phyloP scores from a whole-genome alignment of 1,140 invertebrate species.

The Plutomurus gul region DNA sequence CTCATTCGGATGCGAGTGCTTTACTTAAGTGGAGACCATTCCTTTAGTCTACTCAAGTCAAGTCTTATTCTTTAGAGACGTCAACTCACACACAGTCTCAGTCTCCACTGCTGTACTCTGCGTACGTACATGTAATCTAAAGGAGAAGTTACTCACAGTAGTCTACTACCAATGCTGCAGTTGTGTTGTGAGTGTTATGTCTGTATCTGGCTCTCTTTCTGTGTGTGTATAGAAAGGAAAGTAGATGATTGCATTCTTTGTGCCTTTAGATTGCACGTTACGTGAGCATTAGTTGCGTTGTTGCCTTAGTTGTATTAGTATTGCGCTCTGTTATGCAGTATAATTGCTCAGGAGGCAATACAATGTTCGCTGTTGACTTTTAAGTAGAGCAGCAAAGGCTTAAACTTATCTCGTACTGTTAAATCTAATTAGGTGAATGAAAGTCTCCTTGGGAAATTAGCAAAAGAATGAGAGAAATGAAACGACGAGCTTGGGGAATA shows the following conservation, averaged over 20 bases:
- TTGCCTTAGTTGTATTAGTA: too few species aligned
- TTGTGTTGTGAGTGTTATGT: too few species aligned
- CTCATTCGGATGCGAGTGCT: not conserved
- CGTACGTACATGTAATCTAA: not conserved
- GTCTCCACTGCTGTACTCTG: not conserved
- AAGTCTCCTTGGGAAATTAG: slow-evolving; percentile 16
- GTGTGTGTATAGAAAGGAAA: too few species aligned
- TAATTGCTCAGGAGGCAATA: too few species aligned
- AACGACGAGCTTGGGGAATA: not conserved
- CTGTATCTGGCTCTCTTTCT: too few species aligned
- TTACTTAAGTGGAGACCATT: not conserved
- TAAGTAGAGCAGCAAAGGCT: not conserved
- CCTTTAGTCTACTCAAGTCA: not conserved
- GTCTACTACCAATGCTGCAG: not conserved
- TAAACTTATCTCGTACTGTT: not conserved
- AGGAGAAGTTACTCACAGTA: not conserved
- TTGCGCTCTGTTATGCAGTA: too few species aligned
- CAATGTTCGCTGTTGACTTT: not conserved
- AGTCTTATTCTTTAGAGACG: slow-evolving; percentile 1
- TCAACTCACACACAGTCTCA: not conserved
- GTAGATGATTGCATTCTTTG: not conserved
- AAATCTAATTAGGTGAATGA: slow-evolving; percentile 20
- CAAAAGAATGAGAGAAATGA: not conserved
- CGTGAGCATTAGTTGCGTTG: not conserved
- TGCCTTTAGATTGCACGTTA: not conserved